Evolutionary conservation across 1,140 invertebrate genomes (phyloP).

Genomic region (Saccostrea cuccullata): DNA sequence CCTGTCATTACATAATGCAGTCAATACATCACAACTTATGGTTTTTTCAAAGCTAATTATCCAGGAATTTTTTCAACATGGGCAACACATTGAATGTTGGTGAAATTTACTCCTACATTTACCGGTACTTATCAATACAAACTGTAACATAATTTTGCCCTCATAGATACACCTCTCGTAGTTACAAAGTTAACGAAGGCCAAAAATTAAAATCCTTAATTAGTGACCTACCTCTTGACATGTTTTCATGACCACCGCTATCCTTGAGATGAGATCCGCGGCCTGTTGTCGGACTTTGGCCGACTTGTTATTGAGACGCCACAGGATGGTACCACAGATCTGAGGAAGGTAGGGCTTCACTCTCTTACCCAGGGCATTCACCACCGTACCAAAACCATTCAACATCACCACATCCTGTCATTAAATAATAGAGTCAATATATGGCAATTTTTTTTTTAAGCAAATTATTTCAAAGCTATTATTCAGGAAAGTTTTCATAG

Average conservation of each 20-base stretch:
- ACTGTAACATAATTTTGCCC: no score
- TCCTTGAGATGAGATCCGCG: constrained; percentile 98
- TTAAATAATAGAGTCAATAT: not conserved
- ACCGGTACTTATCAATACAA: no score
- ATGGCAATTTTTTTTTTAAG: not conserved
- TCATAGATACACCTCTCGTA: no score
- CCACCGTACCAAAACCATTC: constrained; percentile 99
- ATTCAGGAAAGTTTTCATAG: not conserved
- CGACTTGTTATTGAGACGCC: constrained; percentile 99
- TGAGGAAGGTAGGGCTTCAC: constrained; percentile 99
- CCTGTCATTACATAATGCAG: no score
- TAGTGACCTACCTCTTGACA: constrained; percentile 91
- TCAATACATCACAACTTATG: no score
- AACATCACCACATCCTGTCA: constrained; percentile 98
- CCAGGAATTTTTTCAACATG: no score
- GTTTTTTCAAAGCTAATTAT: no score
- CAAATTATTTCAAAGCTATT: not conserved
- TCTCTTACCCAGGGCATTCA: constrained; percentile 97
- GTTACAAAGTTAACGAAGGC: no score
- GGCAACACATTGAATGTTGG: no score
- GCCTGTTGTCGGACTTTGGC: constrained; percentile 99
- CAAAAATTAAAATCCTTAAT: no score
- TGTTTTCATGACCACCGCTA: constrained; percentile 99
- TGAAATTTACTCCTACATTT: no score
- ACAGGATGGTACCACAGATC: constrained; percentile 99